phyloP scores from a whole-genome alignment of 2,888 invertebrate genomes.

The Drosophila kambysellisi region DNA sequence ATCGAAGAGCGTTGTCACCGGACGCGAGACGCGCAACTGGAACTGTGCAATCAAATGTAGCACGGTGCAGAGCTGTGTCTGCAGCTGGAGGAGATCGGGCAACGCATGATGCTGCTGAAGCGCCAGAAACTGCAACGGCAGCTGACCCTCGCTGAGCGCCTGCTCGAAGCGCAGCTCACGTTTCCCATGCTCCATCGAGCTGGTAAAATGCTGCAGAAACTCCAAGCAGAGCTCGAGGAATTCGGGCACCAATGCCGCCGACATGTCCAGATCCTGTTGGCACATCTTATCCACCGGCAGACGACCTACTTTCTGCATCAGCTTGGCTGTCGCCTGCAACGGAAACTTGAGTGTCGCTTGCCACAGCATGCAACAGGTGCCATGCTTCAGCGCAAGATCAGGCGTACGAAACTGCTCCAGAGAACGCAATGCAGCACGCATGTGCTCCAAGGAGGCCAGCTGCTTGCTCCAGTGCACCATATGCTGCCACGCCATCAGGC shows the following conservation, averaged over 20 bases:
- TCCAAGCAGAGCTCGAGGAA: conserved; percentile 87
- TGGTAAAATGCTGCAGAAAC: conserved; percentile 80
- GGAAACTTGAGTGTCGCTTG: conserved; percentile 93
- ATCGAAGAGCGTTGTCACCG: conserved; percentile 91
- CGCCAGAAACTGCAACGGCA: conserved; percentile 89
- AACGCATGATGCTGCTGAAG: conserved; percentile 91
- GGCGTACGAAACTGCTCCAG: conserved; percentile 85
- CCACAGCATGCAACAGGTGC: conserved; percentile 95
- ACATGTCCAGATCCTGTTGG: conserved; percentile 90
- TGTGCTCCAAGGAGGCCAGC: conserved; percentile 87
- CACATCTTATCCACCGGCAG: conserved; percentile 94
- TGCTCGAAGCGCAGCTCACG: conserved; percentile 83
- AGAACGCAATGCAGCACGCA: conserved; percentile 90
- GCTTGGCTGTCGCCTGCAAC: conserved; percentile 90
- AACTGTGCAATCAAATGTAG: conserved; percentile 93
- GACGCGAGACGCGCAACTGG: conserved; percentile 90
- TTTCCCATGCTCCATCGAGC: conserved; percentile 79
- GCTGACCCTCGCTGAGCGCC: conserved; percentile 84
- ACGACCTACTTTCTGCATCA: conserved; percentile 93
- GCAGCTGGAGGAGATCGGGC: conserved; percentile 91
- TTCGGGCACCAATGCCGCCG: conserved; percentile 87
- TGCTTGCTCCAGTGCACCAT: conserved; percentile 94
- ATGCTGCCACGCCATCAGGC: conserved; percentile 97
- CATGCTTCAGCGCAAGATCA: conserved; percentile 87
- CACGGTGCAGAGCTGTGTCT: conserved; percentile 91